phyloP scores from a whole-genome alignment of 2,888 invertebrate species.

The Lepidonotus clava region DNA sequence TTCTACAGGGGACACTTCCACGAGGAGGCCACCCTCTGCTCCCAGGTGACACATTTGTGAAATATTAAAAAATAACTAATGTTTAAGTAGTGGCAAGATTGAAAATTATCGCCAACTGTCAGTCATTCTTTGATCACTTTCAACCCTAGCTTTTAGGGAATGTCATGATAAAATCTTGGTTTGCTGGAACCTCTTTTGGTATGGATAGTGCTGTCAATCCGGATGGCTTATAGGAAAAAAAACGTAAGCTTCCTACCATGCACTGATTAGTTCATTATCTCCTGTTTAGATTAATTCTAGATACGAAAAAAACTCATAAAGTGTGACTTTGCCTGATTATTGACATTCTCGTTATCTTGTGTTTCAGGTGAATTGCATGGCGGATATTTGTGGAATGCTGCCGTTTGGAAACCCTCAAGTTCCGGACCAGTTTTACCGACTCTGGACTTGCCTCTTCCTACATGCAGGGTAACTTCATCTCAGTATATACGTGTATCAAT shows the following conservation, averaged over 20 bases:
- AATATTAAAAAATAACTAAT: neutral
- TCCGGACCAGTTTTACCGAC: conserved; percentile 97
- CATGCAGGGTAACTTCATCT: conserved; percentile 89
- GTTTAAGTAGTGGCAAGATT: too few relatives aligned
- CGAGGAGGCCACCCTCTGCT: conserved; percentile 77
- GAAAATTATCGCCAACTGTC: too few relatives aligned
- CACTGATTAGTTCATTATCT: too few relatives aligned
- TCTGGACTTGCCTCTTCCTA: conserved; percentile 97
- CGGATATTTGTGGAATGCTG: conserved; percentile 94
- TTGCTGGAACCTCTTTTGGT: too few relatives aligned
- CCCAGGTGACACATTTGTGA: conserved; percentile 70
- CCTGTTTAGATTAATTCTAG: too few relatives aligned
- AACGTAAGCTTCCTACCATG: too few relatives aligned
- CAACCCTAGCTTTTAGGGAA: neutral
- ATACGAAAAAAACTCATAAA: too few relatives aligned
- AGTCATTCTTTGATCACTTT: neutral
- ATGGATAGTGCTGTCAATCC: too few relatives aligned
- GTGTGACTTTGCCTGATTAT: too few relatives aligned
- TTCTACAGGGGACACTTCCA: conserved; percentile 79
- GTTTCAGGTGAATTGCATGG: conserved; percentile 93
- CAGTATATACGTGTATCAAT: neutral
- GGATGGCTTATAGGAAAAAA: too few relatives aligned
- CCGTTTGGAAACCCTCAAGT: conserved; percentile 91
- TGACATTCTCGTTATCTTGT: too few relatives aligned
- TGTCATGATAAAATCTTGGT: neutral